Percentiles rank a stretch among this genome's conserved stretches.
phyloP scores from a whole-genome alignment of 2,113 vertebrate genomes.

The Nesoenas mayeri region DNA sequence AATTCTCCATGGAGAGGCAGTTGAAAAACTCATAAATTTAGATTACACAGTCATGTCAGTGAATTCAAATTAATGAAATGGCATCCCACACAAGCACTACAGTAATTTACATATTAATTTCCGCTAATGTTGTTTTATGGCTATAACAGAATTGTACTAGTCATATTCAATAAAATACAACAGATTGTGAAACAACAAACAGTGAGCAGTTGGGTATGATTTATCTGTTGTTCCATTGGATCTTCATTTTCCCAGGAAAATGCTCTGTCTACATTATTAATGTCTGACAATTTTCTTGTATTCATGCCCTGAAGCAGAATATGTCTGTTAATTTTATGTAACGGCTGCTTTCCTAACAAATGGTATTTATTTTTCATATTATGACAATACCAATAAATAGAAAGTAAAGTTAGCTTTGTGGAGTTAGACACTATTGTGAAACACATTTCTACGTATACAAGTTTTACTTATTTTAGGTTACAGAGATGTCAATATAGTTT shows the following conservation, averaged over 20 bases:
- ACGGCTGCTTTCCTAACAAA: conserved; percentile 42
- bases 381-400: conserved; percentile 7
- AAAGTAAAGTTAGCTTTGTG: background rate
- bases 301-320: conserved; percentile 51
- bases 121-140: conserved; percentile 73
- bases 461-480: background rate
- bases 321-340: conserved; percentile 61
- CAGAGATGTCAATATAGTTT: background rate
- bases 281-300: conserved; percentile 58
- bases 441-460: background rate
- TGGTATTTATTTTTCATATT: conserved; percentile 40
- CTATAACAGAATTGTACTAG: conserved; percentile 74
- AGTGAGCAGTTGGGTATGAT: conserved; percentile 57
- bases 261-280: conserved; percentile 67
- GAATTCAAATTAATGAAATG: conserved; percentile 82
- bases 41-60: conserved; percentile 80
- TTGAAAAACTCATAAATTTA: conserved; percentile 80
- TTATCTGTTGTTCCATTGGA: conserved; percentile 68
- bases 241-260: conserved; percentile 57
- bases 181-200: conserved; percentile 70
- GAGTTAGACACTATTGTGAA: background rate
- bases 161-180: conserved; percentile 76
- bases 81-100: conserved; percentile 62
- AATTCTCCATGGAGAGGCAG: conserved; percentile 63
- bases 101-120: conserved; percentile 87